Conservation (phyloP, 2,888 invertebrate species). For the Biston betularia region DNA sequence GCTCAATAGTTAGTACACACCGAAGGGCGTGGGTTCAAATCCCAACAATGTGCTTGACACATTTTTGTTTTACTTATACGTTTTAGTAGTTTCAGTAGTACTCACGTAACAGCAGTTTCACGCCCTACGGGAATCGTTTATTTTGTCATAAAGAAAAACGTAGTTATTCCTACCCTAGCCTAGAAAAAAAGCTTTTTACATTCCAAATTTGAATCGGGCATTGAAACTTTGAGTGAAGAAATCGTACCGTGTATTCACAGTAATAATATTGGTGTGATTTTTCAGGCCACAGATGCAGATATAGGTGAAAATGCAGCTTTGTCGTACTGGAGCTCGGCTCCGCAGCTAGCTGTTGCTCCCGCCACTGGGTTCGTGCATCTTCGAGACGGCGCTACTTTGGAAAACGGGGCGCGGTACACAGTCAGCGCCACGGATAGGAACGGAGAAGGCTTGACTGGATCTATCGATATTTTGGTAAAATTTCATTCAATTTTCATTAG, state of each 20-base stretch:
- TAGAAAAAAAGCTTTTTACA: no score
- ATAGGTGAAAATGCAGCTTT: slow-evolving; percentile 83
- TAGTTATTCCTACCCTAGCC: no score
- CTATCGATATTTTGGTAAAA: slow-evolving; percentile 71
- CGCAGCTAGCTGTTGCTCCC: slow-evolving; percentile 83
- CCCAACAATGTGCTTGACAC: no score
- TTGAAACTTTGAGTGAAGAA: background rate
- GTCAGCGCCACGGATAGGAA: slow-evolving; percentile 76
- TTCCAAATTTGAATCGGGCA: no score
- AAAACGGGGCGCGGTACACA: slow-evolving; percentile 61
- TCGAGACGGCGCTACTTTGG: slow-evolving; percentile 66
- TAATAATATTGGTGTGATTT: background rate
- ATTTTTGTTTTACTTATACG: no score
- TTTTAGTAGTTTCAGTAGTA: no score
- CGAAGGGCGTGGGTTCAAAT: no score
- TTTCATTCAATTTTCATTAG: background rate
- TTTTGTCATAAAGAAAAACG: no score
- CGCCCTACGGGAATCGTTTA: no score
- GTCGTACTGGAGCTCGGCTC: slow-evolving; percentile 68
- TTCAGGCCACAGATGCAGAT: slow-evolving; percentile 86
- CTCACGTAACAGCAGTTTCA: no score
- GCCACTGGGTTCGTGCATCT: slow-evolving; percentile 86
- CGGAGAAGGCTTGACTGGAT: slow-evolving; percentile 69
- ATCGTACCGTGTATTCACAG: background rate
- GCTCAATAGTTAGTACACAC: no score